Evolutionary conservation across 2,113 vertebrate genomes (phyloP), one percentile per base, ranked within the genome.

Genomic region (Semicossyphus pulcher): DNA sequence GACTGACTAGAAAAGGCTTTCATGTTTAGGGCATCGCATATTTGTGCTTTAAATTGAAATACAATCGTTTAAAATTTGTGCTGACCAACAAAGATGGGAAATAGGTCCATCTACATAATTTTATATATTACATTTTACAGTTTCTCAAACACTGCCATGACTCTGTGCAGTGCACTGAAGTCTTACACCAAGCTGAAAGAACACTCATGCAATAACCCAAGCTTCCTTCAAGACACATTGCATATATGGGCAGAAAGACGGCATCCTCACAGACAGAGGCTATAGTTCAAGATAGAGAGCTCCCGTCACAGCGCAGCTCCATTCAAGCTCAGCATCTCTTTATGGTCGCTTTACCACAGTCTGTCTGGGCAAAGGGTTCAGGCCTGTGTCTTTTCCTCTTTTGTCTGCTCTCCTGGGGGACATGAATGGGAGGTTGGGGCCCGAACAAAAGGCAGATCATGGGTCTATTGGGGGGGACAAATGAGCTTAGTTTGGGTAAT

Each of bases 371-470:
- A 71, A 82, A 83, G 87, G 74, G 87, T 91, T 87, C 80, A 83
- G 84, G 83, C 89, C 84, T 90, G 78, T 79, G 73, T 92, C 78
- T 86, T 87, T 90, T 80, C 80, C 81, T 76, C 88, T 77, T 92
- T 93, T 93, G 90, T 94, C 88, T 91, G 57, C 83, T 86, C 80
- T 81, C 83, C 65, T 74, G 78, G 77, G 73, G 88, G 57, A 88
- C 74, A 77, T 92, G 90, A 92, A 92, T 92, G 74, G 84, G 81
- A 90, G 83, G 82, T 91, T 86, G 88, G 85, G 85, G 69, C 62
- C 67, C 29, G 63, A 91, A 94, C 92, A 94, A 94, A 94, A 88
- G 89, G 85, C 87, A 92, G 91, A 93, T 92, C 90, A 81, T 80
- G 93, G 90, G 81, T 92, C 88, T 91, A 86, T 92, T 91, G 75